Conservation (phyloP, 92 coral and sea anemone species). For the Epizoanthus rinbou region DNA sequence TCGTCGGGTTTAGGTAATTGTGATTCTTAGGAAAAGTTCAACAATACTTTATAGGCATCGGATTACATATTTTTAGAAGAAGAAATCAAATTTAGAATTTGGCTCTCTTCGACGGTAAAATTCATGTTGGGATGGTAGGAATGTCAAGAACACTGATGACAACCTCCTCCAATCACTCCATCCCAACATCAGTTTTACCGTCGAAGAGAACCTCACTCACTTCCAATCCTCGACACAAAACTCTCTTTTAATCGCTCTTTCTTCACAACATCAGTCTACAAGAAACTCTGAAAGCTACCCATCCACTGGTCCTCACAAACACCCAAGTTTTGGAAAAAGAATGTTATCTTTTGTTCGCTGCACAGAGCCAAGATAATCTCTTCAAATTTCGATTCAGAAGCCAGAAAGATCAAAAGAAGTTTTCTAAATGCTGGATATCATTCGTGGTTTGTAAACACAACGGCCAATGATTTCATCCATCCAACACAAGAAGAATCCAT, state of each 20-base stretch:
- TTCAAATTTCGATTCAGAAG: not conserved
- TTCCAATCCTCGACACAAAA: slow-evolving; percentile 9
- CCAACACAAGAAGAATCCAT: no score
- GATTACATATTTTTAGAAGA: no score
- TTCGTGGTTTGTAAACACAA: not conserved
- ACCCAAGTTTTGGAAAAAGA: slow-evolving; percentile 29
- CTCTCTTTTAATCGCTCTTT: not conserved
- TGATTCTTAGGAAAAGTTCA: no score
- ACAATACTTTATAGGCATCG: no score
- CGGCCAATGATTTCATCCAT: no score
- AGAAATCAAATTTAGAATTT: no score
- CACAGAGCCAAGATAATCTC: slow-evolving; percentile 23
- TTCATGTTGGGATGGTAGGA: no score
- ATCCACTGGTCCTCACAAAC: slow-evolving; percentile 25
- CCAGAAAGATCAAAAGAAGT: not conserved
- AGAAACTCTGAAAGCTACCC: slow-evolving; percentile 17
- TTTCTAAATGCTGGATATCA: slow-evolving; percentile 18
- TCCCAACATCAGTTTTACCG: slow-evolving; percentile 16
- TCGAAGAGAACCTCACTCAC: slow-evolving; percentile 34
- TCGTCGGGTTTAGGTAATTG: no score
- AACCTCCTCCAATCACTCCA: not conserved
- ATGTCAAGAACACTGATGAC: not conserved
- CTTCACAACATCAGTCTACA: not conserved
- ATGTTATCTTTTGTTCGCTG: not conserved
- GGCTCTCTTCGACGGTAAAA: no score